Evolutionary conservation across 2,113 vertebrate species (phyloP).

Genomic region (Gopherus flavomarginatus): DNA sequence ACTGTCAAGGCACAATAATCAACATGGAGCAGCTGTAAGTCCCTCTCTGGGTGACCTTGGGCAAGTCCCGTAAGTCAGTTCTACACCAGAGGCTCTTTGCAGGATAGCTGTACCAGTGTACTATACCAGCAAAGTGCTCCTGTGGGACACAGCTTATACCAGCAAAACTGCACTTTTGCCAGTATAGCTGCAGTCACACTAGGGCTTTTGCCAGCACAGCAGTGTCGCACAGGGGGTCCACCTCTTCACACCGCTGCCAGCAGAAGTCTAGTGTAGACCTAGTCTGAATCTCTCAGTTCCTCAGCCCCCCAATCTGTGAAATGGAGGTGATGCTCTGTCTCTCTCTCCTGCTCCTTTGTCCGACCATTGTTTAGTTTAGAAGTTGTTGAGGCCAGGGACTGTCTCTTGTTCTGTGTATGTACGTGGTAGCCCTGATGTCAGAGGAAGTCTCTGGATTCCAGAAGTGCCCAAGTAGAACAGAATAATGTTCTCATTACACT

Average conservation of each 20-base stretch:
- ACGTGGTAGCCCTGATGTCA: accelerated
- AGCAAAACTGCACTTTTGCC: not conserved
- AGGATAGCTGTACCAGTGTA: not conserved
- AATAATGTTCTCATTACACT: not conserved
- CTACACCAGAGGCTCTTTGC: not conserved
- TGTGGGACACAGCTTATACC: not conserved
- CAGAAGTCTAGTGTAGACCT: not conserved
- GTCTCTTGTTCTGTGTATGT: not conserved
- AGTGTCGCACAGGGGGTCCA: not conserved
- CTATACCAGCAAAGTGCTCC: not conserved
- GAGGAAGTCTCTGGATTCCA: not conserved
- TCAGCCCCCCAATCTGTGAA: not conserved
- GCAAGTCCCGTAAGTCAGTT: not conserved
- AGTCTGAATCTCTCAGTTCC: not conserved
- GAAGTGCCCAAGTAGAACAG: not conserved
- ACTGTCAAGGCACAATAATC: not conserved
- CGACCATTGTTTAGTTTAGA: not conserved
- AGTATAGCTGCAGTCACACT: not conserved
- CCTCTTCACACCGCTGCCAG: not conserved
- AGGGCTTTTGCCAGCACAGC: not conserved
- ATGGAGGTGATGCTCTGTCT: not conserved
- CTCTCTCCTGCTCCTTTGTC: not conserved
- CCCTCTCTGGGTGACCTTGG: not conserved
- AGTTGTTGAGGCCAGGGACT: not conserved
- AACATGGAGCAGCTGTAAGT: not conserved